Conservation (phyloP, 2,888 invertebrate genomes). For the Nysson spinosus region DNA sequence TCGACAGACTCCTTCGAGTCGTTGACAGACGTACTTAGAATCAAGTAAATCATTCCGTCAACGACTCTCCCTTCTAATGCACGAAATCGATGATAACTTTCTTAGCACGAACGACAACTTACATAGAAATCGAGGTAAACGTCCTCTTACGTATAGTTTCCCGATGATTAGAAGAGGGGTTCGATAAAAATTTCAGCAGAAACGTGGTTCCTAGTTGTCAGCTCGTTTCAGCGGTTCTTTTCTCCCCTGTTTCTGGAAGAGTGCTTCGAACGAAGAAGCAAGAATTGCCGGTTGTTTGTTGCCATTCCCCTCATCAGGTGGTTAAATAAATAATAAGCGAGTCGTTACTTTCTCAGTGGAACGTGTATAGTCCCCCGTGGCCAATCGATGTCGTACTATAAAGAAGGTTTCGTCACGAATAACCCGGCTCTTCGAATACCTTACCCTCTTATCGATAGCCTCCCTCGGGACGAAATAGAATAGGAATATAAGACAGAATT, state of each 20-base stretch:
- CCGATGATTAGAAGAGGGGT: neutral
- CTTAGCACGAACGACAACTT: too few species aligned
- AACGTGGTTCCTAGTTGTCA: constrained; percentile 35
- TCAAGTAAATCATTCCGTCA: too few species aligned
- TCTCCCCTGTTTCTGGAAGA: constrained; percentile 10
- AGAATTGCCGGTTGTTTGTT: constrained; percentile 50
- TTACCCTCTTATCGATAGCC: constrained; percentile 15
- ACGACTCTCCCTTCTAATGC: too few species aligned
- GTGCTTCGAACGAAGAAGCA: constrained; percentile 14
- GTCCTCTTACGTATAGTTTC: neutral
- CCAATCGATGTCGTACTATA: constrained; percentile 49
- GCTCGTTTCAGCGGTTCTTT: constrained; percentile 15
- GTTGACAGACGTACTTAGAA: too few species aligned
- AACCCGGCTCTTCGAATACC: constrained; percentile 20
- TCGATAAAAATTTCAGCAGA: constrained; percentile 47
- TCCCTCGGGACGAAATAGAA: neutral
- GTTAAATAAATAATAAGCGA: constrained; percentile 56
- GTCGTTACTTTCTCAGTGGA: constrained; percentile 47
- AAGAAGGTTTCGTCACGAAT: constrained; percentile 33
- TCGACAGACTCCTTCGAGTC: too few species aligned
- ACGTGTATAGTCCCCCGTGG: constrained; percentile 10
- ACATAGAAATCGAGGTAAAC: neutral
- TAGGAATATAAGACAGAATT: neutral
- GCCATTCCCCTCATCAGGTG: constrained; percentile 13
- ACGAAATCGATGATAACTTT: too few species aligned